Evolutionary conservation across 2,888 invertebrate genomes (phyloP), one percentile per base, ranked within the genome.

Genomic region (Hecatera dysodea): DNA sequence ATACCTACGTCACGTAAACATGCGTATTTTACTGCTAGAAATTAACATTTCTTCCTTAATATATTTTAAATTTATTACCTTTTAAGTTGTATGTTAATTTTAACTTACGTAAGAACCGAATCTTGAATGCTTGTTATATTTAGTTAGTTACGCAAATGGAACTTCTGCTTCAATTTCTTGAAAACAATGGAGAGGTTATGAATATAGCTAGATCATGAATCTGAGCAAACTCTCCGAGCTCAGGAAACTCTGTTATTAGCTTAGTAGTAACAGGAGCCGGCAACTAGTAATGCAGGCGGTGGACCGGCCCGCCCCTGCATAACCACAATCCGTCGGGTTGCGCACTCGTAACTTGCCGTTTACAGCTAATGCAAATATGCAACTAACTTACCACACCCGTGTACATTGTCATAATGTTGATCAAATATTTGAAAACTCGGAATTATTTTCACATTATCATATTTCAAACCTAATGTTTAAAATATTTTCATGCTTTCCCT

Each of bases 211-310:
- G 73, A 85, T 84, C 86, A 86, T 85, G 86, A 90, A 89, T 88
- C 89, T 89, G 81, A 65, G 84, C 86, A 86, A 90, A 89, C 86
- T 89, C 82, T 81, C 77, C 65, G 83, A 81, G 82, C 85, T 84
- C 72, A 73, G 87, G 87, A 88, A 89, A 89, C 88, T 90, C 88
- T 86, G 90, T 91, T 93, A 93, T 93, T 93, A 91, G 90, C 92
- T 92, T 90, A 90, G 91, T 87, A 87, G 89, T 89, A 91, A 91
- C 90, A 88, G 88, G 86, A 89, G 81, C 70, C 65, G 56, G 63
- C 78, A 72, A 72, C 86, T 87, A 80, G 87, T 86, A 84, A 88
- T 87, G 88, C 87, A 86, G 85, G 81, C 83, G 71, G 81, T 82
- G 86, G 71, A 85, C 86, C 83, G 84, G 86, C 83, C 87, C 85